Percentiles rank a stretch among this genome's conserved stretches.
Evolutionary conservation across 1,140 invertebrate species (phyloP).

Genomic region (Chrysomallon squamiferum): DNA sequence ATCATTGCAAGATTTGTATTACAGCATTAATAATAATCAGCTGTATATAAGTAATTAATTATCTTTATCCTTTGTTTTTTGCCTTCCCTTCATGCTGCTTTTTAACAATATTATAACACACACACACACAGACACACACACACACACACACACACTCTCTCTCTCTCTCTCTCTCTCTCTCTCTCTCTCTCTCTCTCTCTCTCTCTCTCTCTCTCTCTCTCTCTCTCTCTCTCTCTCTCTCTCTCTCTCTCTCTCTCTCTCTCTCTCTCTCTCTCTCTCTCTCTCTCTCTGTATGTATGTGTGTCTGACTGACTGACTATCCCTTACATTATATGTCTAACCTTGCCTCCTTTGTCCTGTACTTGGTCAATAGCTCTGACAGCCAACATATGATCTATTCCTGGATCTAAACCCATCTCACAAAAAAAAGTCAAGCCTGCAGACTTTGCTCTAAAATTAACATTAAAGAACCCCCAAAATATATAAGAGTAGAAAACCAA

Average conservation of each 20-base stretch:
- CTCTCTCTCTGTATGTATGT: too few species aligned
- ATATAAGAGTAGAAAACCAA: neutral
- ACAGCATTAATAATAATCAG: neutral
- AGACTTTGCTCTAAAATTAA: neutral
- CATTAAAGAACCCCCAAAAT: neutral
- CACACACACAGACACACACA: too few species aligned
- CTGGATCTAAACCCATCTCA: conserved; percentile 14
- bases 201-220: too few species aligned
- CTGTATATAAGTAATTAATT: neutral
- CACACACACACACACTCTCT: neutral
- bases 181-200: neutral
- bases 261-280: too few species aligned
- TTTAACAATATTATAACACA: too few species aligned
- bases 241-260: too few species aligned
- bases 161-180: neutral
- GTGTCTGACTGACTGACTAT: too few species aligned
- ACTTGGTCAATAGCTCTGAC: conserved; percentile 2
- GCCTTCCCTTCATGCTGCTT: too few species aligned
- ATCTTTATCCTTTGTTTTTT: too few species aligned
- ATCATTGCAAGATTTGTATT: neutral
- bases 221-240: too few species aligned
- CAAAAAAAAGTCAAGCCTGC: conserved; percentile 3
- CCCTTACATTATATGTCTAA: neutral
- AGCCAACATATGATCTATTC: conserved; percentile 15
- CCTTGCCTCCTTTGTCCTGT: conserved; percentile 2